A percentile compares a stretch with the other conserved stretches of the same genome.
phyloP scores from a whole-genome alignment of 2,888 invertebrate species.

The Melanostoma mellinum region DNA sequence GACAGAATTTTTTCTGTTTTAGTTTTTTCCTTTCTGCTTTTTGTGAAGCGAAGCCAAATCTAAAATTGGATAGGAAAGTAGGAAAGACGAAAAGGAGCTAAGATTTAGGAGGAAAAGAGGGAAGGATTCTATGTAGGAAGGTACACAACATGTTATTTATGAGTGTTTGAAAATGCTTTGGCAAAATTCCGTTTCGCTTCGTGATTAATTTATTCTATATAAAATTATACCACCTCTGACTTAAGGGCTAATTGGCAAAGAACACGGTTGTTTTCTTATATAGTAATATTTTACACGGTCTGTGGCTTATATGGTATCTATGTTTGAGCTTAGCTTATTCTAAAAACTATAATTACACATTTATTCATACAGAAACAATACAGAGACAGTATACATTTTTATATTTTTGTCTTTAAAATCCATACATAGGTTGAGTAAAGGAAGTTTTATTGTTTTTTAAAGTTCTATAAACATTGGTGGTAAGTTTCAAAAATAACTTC shows the following conservation, averaged over 20 bases:
- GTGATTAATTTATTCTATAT: slow-evolving; percentile 51
- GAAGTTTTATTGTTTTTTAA: slow-evolving; percentile 43
- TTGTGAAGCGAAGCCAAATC: slow-evolving; percentile 58
- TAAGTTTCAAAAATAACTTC: slow-evolving; percentile 34
- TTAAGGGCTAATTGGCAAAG: slow-evolving; percentile 71
- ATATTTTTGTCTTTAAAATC: slow-evolving; percentile 32
- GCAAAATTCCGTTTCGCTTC: slow-evolving; percentile 73
- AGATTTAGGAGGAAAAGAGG: slow-evolving; percentile 9
- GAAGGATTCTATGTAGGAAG: slow-evolving; percentile 1
- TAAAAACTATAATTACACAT: slow-evolving; percentile 51
- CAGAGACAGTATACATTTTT: slow-evolving; percentile 37
- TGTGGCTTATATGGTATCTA: slow-evolving; percentile 55
- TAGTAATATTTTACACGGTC: slow-evolving; percentile 57
- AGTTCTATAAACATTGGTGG: slow-evolving; percentile 57
- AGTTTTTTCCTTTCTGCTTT: background rate
- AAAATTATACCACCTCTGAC: slow-evolving; percentile 64
- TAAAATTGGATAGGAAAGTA: slow-evolving; percentile 33
- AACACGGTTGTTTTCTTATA: slow-evolving; percentile 68
- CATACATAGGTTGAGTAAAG: slow-evolving; percentile 46
- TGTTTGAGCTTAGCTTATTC: slow-evolving; percentile 30
- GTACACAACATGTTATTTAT: slow-evolving; percentile 14
- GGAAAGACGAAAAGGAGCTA: slow-evolving; percentile 22
- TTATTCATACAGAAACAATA: slow-evolving; percentile 28
- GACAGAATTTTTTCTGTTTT: slow-evolving; percentile 54
- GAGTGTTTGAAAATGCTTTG: slow-evolving; percentile 70